Evolutionary conservation across 1,140 invertebrate species (phyloP), one percentile per base, ranked within the genome.

Genomic region (Globodera rostochiensis): DNA sequence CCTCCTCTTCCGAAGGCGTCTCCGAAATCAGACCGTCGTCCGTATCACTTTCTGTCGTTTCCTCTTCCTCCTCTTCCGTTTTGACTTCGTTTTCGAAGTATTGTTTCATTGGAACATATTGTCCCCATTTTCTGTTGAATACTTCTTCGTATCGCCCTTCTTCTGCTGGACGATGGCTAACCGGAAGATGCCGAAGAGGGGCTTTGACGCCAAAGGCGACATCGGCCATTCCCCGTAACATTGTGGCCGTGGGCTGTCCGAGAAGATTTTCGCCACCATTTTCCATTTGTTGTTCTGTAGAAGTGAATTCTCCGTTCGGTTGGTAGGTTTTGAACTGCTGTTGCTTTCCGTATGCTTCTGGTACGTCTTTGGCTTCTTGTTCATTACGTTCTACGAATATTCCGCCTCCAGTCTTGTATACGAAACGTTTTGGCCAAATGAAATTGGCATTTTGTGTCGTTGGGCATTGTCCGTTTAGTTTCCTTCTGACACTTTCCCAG

Each of bases 291-390:
- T 11, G 69, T 47, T 11, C 25, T 13, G 5, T 11, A 9, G 5
- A 8, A 36, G 36, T 76, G 13, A 79, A 64, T 19, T 79, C 73
- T 25, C 66, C 77, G 73, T 79, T 79, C 66, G 77, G 73, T 36
- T 79, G 53, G 66, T 79, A 79, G 13, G 57, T 64, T 64, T 53
- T 19, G 46, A 45, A 36, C 21, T 21, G 77, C 66, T 79, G 69
- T 71, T 36, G n/a, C n/a, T 11, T 19, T 36, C 25, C 67, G 8
- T 69, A 8, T 45, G 19, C 6, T 45, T 69, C 67, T 53, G 50
- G 4, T 13, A 53, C 7, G 50, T 53, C 50, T 53, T 53, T 7
- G 50, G 4, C 57, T 64, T 64, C 57, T 64, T 6, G 11, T 64
- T 19, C 13, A 4, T 64, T 19, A 19, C 57, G 11, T 2, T 64